Base-by-base conservation (phyloP, 2,113 vertebrate species). In the Carlito syrichta region DNA sequence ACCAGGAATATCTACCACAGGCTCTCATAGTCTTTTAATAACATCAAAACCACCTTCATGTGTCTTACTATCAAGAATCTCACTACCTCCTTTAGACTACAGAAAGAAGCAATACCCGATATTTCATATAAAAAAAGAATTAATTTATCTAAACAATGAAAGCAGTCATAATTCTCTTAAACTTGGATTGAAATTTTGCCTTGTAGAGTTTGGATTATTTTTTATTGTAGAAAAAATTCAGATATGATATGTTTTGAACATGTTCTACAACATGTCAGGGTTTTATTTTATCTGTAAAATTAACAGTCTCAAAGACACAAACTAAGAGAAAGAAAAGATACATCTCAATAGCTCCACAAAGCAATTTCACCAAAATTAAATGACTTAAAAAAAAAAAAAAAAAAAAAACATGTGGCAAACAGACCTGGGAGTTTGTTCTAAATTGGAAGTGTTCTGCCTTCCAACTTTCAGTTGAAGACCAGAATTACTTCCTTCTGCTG, bases 321-420 rank as follows among this genome's bases (percentile, higher is more conserved):
- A 20, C 8, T 79, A 62, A 94, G 60, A 91, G 77, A 30, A 20
- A 66, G 77, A 90, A 74, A 30, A 76, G 32, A 40, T 6, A n/a
- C 16, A 79, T 2, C 8, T n/a, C 8, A 27, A 82, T 1, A 69
- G 25, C 5, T n/a, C 68, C 20, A 50, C 32, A 48, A 71, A 86
- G 6, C 22, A 40, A 22, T 96, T 94, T 76, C n/a, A 81, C 40
- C 40, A 81, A 93, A 95, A 83, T 96, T 78, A 95, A 96, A 82
- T 20, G 19, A 73, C 14, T 68, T 23, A 40, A 22, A 8, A 85
- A 74, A 56, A 90, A 32, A 38, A 27, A 40, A 22, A 8, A 85
- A 74, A 56, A 90, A 32, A 38, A 11, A 56, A 52, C 73, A 94
- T 77, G 48, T 90, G 90, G 54, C 30, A 56, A 86, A 73, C 94